phyloP scores from a whole-genome alignment of 2,888 invertebrate species.

The Apoda limacodes region DNA sequence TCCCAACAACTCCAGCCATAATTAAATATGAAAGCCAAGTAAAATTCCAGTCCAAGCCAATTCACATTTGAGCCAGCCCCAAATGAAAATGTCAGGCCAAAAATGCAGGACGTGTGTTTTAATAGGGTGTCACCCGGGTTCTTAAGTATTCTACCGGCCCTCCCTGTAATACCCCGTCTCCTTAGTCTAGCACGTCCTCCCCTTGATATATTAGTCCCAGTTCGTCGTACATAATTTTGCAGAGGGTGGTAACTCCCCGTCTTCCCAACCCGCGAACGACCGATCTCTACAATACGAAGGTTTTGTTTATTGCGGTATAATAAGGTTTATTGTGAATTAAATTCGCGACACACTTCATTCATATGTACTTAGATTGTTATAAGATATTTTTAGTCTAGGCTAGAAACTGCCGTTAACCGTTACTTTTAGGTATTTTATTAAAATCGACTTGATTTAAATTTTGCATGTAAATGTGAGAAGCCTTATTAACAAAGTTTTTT shows the following conservation, averaged over 20 bases:
- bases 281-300: slow-evolving; percentile 61
- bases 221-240: slow-evolving; percentile 71
- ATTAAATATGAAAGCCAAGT: too few species aligned
- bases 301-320: slow-evolving; percentile 64
- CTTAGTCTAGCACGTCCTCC: slow-evolving; percentile 69
- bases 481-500: too few species aligned
- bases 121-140: slow-evolving; percentile 68
- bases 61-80: slow-evolving; percentile 33
- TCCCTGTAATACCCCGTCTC: slow-evolving; percentile 67
- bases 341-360: too few species aligned
- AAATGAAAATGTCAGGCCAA: slow-evolving; percentile 65
- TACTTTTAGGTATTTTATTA: too few species aligned
- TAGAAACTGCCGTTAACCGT: too few species aligned
- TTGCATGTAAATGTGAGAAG: too few species aligned
- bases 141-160: slow-evolving; percentile 68
- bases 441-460: too few species aligned
- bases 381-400: too few species aligned
- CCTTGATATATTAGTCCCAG: slow-evolving; percentile 70
- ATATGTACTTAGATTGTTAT: too few species aligned
- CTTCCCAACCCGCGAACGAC: slow-evolving; percentile 44
- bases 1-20: too few species aligned
- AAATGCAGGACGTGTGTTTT: slow-evolving; percentile 67
- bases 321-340: too few species aligned
- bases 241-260: slow-evolving; percentile 49
- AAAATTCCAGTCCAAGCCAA: too few species aligned